A percentile compares a stretch with the other conserved stretches of the same genome.
Conservation (phyloP, 2,113 vertebrate species). For the Chamaetylas fuelleborni region DNA sequence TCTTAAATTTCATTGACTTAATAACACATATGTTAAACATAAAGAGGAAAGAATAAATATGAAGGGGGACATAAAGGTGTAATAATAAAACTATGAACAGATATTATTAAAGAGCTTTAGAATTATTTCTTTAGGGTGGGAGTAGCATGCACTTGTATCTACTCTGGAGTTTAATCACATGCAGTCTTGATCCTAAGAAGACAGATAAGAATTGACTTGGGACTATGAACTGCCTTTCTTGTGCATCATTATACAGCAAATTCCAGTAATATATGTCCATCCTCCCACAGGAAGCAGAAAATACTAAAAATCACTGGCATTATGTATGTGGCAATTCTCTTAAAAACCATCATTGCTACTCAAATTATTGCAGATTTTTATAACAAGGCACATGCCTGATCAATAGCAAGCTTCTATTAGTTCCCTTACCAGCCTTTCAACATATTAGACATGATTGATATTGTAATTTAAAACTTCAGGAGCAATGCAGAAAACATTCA, state of each 20-base stretch:
- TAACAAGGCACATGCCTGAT: not conserved
- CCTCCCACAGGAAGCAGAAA: not conserved
- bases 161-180: constrained; percentile 6
- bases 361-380: constrained; percentile 31
- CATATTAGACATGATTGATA: not conserved
- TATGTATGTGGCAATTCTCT: constrained; percentile 18
- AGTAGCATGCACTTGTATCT: not conserved
- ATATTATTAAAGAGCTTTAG: not conserved
- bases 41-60: not conserved
- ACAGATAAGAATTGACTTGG: constrained; percentile 1
- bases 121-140: not conserved
- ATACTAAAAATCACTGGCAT: not conserved
- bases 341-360: not conserved
- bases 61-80: not conserved
- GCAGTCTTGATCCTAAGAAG: not conserved
- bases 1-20: not conserved
- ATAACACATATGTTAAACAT: not conserved
- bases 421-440: not conserved
- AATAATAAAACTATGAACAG: not conserved
- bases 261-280: constrained; percentile 14
- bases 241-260: constrained; percentile 2
- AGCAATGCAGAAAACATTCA: not conserved
- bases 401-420: constrained; percentile 20
- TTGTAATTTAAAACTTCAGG: not conserved
- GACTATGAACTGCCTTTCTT: not conserved